Conservation (phyloP, 2,113 vertebrate genomes). For the Toxostoma redivivum region DNA sequence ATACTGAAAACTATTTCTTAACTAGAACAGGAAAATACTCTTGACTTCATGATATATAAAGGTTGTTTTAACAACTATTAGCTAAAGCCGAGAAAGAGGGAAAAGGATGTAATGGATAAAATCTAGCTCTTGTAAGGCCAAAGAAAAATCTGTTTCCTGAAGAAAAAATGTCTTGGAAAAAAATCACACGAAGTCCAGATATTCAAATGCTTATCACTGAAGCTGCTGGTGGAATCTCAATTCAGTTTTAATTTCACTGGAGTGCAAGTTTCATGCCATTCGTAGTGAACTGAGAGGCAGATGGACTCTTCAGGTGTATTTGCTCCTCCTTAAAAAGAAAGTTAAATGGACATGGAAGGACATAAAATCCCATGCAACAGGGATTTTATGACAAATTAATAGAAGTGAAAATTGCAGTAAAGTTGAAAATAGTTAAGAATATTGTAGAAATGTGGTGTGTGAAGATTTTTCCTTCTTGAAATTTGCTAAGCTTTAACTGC, state of each 20-base stretch:
- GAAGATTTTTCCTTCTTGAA: not conserved
- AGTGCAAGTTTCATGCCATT: not conserved
- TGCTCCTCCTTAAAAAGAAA: not conserved
- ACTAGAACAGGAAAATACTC: not conserved
- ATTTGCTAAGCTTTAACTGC: not conserved
- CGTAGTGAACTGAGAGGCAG: not conserved
- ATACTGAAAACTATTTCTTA: not conserved
- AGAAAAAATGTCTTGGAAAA: not conserved
- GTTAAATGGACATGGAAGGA: not conserved
- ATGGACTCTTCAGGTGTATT: not conserved
- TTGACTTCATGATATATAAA: not conserved
- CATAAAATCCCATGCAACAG: not conserved
- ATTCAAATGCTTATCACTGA: not conserved
- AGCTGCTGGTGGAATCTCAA: not conserved
- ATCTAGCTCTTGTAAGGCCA: not conserved
- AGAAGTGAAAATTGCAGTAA: not conserved
- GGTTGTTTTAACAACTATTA: not conserved
- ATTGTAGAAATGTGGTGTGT: not conserved
- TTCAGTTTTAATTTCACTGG: not conserved
- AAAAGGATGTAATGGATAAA: not conserved
- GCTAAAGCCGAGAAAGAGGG: not conserved
- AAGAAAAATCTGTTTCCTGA: not conserved
- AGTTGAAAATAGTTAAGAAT: not conserved
- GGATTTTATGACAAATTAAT: not conserved
- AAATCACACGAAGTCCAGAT: not conserved